A percentile compares a stretch with the other conserved stretches of the same genome.
Conservation (phyloP, 2,888 invertebrate genomes). For the Limnephilus lunatus region DNA sequence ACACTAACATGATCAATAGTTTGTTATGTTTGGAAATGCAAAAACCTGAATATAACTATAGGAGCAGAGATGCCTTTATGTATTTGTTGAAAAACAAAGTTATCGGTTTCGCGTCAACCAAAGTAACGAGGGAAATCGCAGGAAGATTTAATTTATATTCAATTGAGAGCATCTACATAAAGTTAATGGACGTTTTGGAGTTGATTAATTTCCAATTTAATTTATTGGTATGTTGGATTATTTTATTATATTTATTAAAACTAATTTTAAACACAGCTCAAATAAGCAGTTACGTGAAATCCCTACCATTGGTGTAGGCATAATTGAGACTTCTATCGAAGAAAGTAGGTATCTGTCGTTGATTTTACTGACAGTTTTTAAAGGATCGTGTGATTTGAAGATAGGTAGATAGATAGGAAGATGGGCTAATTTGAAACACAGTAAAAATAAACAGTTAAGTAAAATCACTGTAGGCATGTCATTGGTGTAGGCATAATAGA, state of each 20-base stretch:
- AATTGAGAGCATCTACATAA: background rate
- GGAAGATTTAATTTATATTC: background rate
- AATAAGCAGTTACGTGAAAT: no score
- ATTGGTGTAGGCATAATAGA: no score
- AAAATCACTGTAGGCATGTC: no score
- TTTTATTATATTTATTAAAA: background rate
- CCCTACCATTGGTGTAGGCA: no score
- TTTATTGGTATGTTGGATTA: background rate
- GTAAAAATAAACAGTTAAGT: no score
- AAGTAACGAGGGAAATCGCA: background rate
- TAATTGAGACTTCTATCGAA: no score
- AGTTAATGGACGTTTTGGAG: background rate
- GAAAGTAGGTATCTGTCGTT: no score
- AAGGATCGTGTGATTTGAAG: no score
- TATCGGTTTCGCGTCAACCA: background rate
- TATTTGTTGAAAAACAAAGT: background rate
- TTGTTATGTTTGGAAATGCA: background rate
- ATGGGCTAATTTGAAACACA: no score
- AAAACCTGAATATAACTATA: no score
- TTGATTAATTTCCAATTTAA: background rate
- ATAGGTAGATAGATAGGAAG: no score
- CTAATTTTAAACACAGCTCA: background rate
- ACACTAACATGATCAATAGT: background rate
- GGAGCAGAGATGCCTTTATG: background rate
- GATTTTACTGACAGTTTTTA: no score